phyloP scores from a whole-genome alignment of 2,888 invertebrate species.

The Chorisops tibialis region DNA sequence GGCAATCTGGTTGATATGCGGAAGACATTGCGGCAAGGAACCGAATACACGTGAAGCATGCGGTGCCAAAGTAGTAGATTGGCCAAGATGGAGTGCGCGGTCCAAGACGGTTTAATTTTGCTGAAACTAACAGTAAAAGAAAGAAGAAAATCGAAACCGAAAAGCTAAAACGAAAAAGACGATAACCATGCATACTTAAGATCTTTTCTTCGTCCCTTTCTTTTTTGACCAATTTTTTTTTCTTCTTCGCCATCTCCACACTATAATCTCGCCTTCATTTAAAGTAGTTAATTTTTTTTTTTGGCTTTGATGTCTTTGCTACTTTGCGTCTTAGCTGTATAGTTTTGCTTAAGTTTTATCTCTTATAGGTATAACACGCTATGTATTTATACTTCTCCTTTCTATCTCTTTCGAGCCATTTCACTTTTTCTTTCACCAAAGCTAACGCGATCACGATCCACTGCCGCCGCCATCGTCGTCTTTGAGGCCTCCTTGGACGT shows the following conservation, averaged over 20 bases:
- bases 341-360: neutral
- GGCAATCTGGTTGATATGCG: constrained; percentile 14
- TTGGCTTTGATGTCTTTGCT: neutral
- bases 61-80: too few species aligned
- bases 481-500: neutral
- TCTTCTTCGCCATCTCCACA: neutral
- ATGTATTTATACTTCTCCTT: constrained; percentile 24
- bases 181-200: neutral
- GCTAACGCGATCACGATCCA: constrained; percentile 16
- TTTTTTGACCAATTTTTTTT: neutral
- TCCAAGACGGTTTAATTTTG: too few species aligned
- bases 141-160: neutral
- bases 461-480: too few species aligned
- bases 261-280: neutral
- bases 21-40: constrained; percentile 5
- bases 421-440: constrained; percentile 32
- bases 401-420: constrained; percentile 30
- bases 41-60: constrained; percentile 5
- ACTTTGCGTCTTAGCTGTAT: neutral
- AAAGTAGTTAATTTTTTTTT: neutral
- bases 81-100: too few species aligned
- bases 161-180: neutral
- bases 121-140: too few species aligned
- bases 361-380: neutral
- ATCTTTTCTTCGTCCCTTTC: constrained; percentile 13